phyloP scores from a whole-genome alignment of 2,113 vertebrate genomes.

The Pygathrix nemaeus region DNA sequence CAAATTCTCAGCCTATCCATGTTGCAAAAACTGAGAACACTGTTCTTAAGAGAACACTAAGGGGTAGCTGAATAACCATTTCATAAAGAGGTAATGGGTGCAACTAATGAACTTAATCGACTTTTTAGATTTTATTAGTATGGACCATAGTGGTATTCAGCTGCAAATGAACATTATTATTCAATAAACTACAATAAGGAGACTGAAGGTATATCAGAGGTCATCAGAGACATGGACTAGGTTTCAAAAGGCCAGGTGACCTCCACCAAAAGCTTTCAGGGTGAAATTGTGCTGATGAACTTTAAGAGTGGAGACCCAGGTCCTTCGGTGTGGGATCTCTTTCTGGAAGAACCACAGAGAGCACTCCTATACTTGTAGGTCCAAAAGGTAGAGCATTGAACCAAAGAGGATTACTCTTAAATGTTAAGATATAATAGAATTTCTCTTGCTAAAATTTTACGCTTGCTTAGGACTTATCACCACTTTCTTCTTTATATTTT shows the following conservation, averaged over 20 bases:
- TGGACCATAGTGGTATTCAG: background rate
- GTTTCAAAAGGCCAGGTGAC: background rate
- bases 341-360: background rate
- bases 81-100: background rate
- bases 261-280: background rate
- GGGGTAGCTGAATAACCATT: background rate
- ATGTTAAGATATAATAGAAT: background rate
- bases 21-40: background rate
- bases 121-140: background rate
- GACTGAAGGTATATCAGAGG: background rate
- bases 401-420: background rate
- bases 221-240: background rate
- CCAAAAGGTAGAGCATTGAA: background rate
- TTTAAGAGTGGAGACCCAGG: background rate
- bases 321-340: no score
- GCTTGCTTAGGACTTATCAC: background rate
- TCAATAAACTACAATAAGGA: background rate
- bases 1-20: background rate
- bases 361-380: background rate
- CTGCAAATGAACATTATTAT: background rate
- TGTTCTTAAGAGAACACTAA: background rate
- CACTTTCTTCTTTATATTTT: background rate
- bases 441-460: background rate
- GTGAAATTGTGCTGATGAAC: background rate
- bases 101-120: background rate